These are phyloP conservation scores for Trachelus stipa DNA, from an alignment of 2,888 invertebrate species.

Conservation along the genomic window DNA sequence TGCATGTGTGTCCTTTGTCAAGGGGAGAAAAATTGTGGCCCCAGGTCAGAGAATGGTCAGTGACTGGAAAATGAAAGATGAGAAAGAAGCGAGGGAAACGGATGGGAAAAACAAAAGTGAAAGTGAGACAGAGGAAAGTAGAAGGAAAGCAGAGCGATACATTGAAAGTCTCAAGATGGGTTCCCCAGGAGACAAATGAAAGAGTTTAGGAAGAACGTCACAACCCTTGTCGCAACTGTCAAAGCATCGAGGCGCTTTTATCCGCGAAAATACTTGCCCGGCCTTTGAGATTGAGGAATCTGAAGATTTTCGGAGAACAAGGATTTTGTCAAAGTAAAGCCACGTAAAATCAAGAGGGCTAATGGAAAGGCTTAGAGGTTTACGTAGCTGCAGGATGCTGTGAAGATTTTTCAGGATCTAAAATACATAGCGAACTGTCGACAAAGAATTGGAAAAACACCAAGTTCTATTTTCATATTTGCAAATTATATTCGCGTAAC, in stretches of 20 bases:
- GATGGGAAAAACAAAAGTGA: neutral
- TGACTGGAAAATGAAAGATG: neutral
- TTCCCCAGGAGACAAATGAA: neutral
- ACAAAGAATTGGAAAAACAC: too few species aligned
- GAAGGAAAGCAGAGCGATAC: neutral
- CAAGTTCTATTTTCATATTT: neutral
- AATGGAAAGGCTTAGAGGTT: neutral
- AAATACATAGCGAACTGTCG: too few species aligned
- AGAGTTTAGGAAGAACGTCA: neutral
- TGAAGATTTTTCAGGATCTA: too few species aligned
- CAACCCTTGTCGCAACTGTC: neutral
- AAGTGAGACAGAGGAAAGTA: neutral
- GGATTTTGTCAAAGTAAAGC: neutral
- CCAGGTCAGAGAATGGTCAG: neutral
- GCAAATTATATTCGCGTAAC: neutral
- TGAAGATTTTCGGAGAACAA: neutral
- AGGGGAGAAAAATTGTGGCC: neutral
- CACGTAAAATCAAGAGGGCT: neutral
- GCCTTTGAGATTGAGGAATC: neutral
- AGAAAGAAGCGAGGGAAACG: neutral
- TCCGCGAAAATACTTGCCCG: neutral
- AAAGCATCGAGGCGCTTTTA: neutral
- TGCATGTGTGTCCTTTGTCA: neutral
- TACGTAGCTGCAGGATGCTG: too few species aligned
- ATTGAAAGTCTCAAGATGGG: neutral